Evolutionary conservation across 1,140 invertebrate species (phyloP).

Genomic region (Heliconius nattereri): DNA sequence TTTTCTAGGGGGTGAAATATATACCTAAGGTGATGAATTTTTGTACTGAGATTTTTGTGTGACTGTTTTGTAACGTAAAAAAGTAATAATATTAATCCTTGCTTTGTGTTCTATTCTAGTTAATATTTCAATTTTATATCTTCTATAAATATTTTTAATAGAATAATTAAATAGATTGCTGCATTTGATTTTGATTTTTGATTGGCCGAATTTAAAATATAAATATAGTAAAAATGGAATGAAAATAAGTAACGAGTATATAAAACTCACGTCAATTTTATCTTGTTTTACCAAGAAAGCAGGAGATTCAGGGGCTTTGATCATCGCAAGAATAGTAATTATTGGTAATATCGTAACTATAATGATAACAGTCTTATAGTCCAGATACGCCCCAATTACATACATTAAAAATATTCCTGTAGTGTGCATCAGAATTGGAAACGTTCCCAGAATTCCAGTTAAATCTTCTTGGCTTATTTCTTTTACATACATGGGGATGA

Average conservation of each 20-base stretch:
- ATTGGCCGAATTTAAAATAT: no score
- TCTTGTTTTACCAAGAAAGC: slow-evolving; percentile 47
- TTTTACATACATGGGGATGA: neutral
- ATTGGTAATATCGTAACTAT: slow-evolving; percentile 3
- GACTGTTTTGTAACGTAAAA: no score
- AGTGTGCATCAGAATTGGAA: neutral
- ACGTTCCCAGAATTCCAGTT: neutral
- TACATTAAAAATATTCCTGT: slow-evolving; percentile 3
- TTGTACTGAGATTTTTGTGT: no score
- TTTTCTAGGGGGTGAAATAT: no score
- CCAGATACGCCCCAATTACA: neutral
- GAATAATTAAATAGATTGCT: no score
- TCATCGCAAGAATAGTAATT: slow-evolving; percentile 29
- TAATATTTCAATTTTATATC: no score
- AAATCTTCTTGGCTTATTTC: slow-evolving; percentile 3
- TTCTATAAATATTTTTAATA: no score
- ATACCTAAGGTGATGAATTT: no score
- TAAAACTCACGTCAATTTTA: slow-evolving; percentile 43
- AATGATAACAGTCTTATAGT: neutral
- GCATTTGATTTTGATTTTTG: no score
- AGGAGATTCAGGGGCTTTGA: slow-evolving; percentile 52
- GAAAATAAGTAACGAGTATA: neutral
- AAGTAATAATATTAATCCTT: no score
- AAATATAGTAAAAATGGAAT: no score
- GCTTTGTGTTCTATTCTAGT: no score